phyloP scores from a whole-genome alignment of 2,888 invertebrate genomes.

The Pammene aurita region DNA sequence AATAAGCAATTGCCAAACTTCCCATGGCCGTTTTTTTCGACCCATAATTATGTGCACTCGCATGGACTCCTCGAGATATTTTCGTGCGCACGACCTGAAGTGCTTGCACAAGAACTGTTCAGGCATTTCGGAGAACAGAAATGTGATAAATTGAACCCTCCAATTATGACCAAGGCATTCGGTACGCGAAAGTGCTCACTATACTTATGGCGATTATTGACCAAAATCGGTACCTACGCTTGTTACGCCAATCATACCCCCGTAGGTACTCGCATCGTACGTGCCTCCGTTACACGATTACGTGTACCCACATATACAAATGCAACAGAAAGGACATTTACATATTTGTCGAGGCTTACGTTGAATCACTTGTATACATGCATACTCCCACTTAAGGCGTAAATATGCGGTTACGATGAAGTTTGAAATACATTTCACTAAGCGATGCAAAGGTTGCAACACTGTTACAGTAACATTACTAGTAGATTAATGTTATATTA shows the following conservation, averaged over 20 bases:
- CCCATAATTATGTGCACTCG: constrained; percentile 78
- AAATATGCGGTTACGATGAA: constrained; percentile 2
- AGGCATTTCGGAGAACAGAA: constrained; percentile 78
- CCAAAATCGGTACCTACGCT: constrained; percentile 78
- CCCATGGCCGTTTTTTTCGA: constrained; percentile 77
- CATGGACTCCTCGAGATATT: constrained; percentile 76
- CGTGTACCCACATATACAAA: constrained; percentile 14
- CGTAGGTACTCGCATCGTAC: constrained; percentile 41
- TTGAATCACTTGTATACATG: constrained; percentile 9
- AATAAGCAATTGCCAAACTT: constrained; percentile 65
- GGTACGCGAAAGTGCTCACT: constrained; percentile 77
- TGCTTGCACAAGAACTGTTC: constrained; percentile 79
- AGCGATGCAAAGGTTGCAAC: constrained; percentile 1
- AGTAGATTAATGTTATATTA: background rate
- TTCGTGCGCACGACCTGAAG: constrained; percentile 80
- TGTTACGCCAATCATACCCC: constrained; percentile 77
- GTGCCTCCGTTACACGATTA: constrained; percentile 39
- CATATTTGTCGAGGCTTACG: constrained; percentile 30
- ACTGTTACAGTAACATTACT: background rate
- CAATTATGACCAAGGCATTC: constrained; percentile 81
- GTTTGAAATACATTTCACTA: constrained; percentile 1
- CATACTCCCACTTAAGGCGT: constrained; percentile 6
- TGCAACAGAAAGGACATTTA: constrained; percentile 28
- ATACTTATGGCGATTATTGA: constrained; percentile 79
- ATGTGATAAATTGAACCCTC: constrained; percentile 82